phyloP scores from a whole-genome alignment of 2,113 vertebrate genomes.

The Phainopepla nitens region DNA sequence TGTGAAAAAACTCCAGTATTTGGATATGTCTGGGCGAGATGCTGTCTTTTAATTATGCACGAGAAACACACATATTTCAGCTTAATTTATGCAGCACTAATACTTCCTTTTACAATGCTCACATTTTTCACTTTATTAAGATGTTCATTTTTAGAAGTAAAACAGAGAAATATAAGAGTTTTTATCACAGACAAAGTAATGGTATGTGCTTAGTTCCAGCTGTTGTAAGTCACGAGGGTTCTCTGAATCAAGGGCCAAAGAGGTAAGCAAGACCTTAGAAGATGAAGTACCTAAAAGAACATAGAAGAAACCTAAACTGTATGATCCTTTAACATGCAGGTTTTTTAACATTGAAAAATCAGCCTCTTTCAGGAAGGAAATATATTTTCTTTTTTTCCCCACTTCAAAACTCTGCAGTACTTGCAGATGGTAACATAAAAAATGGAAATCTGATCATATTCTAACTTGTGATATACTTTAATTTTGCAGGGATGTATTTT shows the following conservation, averaged over 20 bases:
- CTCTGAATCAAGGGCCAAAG: background rate
- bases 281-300: background rate
- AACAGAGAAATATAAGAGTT: background rate
- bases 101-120: background rate
- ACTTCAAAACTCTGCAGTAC: background rate
- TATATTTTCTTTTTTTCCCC: background rate
- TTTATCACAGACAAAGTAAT: background rate
- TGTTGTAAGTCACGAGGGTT: background rate
- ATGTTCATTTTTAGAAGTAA: background rate
- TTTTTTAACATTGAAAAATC: background rate
- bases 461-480: background rate
- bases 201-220: background rate
- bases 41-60: background rate
- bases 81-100: background rate
- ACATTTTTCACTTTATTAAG: background rate
- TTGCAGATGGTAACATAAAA: background rate
- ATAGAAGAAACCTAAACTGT: background rate
- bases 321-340: background rate
- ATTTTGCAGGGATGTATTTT: background rate
- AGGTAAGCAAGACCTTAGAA: background rate
- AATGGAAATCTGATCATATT: background rate
- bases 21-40: conserved; percentile 16
- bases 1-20: background rate
- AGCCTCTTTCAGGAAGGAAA: background rate
- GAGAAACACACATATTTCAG: background rate